phyloP scores from a whole-genome alignment of 1,140 invertebrate genomes.

The Atta texana region DNA sequence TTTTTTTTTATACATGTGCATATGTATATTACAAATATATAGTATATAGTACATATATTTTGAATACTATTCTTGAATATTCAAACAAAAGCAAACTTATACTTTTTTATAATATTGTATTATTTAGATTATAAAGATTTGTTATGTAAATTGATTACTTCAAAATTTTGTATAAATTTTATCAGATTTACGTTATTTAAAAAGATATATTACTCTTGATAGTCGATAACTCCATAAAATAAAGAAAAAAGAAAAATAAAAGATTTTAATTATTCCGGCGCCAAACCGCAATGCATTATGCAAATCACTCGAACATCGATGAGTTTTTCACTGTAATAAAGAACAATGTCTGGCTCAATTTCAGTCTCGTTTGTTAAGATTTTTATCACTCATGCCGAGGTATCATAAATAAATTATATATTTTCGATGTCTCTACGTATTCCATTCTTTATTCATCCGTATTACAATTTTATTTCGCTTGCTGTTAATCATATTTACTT shows the following conservation, averaged over 20 bases:
- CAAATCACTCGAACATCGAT: conserved; percentile 42
- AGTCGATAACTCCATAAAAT: conserved; percentile 16
- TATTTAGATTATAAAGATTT: not conserved
- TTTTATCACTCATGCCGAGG: conserved; percentile 63
- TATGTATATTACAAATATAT: not conserved
- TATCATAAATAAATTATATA: conserved; percentile 74
- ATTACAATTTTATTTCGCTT: conserved; percentile 42
- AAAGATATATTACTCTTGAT: not conserved
- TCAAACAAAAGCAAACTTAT: conserved; percentile 14
- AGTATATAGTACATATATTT: not conserved
- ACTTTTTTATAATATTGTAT: conserved; percentile 8
- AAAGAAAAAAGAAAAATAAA: not conserved
- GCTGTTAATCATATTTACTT: conserved; percentile 21
- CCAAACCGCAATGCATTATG: conserved; percentile 64
- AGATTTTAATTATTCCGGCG: conserved; percentile 36
- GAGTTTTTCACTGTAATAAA: conserved; percentile 56
- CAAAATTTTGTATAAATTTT: not conserved
- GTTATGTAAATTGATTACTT: not conserved
- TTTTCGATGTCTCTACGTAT: conserved; percentile 22
- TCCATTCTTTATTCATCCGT: conserved; percentile 32
- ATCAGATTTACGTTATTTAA: conserved; percentile 29
- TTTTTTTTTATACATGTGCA: not conserved
- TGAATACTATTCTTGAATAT: not conserved
- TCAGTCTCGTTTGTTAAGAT: conserved; percentile 30
- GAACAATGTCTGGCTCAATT: conserved; percentile 46